These are phyloP conservation scores for Tenthredo notha DNA, from an alignment of 2,888 invertebrate species.

Conservation along the genomic window DNA sequence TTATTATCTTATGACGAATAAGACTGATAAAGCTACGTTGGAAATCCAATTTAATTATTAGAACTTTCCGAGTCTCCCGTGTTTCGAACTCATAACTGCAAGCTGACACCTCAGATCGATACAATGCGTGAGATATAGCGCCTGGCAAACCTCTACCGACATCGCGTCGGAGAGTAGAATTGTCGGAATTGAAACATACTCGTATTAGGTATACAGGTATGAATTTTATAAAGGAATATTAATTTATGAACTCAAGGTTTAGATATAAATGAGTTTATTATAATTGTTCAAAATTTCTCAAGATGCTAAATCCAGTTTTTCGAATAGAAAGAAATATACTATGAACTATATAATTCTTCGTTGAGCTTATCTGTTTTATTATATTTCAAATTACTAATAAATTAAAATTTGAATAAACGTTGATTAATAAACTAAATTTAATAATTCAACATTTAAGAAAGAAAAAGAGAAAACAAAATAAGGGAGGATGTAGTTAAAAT, in stretches of 20 bases:
- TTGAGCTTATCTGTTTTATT: no score
- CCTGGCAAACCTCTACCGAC: conserved; percentile 28
- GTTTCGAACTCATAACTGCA: conserved; percentile 73
- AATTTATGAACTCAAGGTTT: not conserved
- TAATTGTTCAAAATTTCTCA: not conserved
- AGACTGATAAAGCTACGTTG: not conserved
- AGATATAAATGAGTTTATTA: not conserved
- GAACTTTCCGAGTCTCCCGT: not conserved
- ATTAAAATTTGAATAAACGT: no score
- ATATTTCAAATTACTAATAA: no score
- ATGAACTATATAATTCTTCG: no score
- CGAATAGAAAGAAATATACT: no score
- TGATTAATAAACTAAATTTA: no score
- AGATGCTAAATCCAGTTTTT: not conserved
- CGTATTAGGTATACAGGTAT: not conserved
- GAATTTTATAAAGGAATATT: not conserved
- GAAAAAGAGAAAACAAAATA: no score
- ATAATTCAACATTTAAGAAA: not conserved
- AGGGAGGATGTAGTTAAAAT: not conserved
- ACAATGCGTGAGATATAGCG: conserved; percentile 38
- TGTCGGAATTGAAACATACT: not conserved
- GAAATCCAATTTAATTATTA: conserved; percentile 26
- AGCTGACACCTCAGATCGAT: conserved; percentile 74
- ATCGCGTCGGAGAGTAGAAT: conserved; percentile 4
- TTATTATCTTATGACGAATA: not conserved